phyloP scores from a whole-genome alignment of 2,797 vertebrate genomes.

The Hyperoplus lanceolatus region DNA sequence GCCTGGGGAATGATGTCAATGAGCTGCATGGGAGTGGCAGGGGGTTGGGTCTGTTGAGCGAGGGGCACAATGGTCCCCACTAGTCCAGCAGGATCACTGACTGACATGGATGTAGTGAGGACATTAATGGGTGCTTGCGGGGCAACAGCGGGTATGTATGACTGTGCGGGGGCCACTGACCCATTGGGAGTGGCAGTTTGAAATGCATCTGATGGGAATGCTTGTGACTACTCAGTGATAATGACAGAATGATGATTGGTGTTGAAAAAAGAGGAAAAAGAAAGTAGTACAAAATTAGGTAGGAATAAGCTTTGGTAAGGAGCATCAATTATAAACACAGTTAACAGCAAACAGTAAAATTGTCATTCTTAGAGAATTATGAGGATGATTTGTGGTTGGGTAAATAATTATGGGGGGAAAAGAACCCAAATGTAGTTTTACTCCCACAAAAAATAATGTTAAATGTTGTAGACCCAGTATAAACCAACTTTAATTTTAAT shows the following conservation, averaged over 20 bases:
- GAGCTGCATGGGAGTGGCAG: constrained; percentile 79
- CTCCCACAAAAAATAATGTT: constrained; percentile 26
- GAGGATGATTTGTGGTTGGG: constrained; percentile 53
- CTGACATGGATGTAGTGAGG: constrained; percentile 77
- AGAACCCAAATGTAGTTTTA: constrained; percentile 31
- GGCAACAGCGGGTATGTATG: constrained; percentile 82
- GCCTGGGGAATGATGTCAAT: constrained; percentile 81
- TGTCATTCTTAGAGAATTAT: constrained; percentile 51
- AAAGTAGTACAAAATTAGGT: constrained; percentile 80
- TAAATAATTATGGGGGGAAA: constrained; percentile 52
- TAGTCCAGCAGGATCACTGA: constrained; percentile 79
- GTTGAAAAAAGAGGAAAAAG: constrained; percentile 70
- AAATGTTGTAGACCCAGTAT: constrained; percentile 6
- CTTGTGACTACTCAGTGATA: constrained; percentile 77
- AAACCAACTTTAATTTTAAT: constrained; percentile 19
- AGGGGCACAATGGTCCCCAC: constrained; percentile 73
- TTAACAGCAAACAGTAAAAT: constrained; percentile 47
- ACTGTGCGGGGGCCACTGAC: constrained; percentile 79
- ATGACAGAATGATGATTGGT: constrained; percentile 71
- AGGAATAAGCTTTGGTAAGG: constrained; percentile 80
- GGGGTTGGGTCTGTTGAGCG: constrained; percentile 79
- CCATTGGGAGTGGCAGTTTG: constrained; percentile 78
- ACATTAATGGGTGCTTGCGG: constrained; percentile 82
- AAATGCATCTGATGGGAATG: constrained; percentile 82
- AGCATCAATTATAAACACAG: constrained; percentile 77